Base-by-base conservation (phyloP, 2,797 vertebrate species). In the Poeciliopsis gracilis region DNA sequence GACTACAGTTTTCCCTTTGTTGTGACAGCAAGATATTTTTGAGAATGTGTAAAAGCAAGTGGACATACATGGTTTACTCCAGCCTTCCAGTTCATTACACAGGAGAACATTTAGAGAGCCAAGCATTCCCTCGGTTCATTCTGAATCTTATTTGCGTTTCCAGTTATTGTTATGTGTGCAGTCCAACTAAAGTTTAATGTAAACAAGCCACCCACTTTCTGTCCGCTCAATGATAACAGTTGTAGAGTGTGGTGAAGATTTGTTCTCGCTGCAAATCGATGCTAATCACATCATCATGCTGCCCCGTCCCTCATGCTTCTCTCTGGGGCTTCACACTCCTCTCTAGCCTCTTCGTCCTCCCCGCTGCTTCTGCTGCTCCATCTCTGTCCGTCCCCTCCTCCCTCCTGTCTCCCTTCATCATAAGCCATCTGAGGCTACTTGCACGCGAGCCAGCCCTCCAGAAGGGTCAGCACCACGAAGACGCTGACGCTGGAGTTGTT, bases 211-310 rank as follows among this genome's bases (percentile, higher is more conserved):
- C 89, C 85, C 87, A 86, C 91, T 88, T 87, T 79, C 86, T 83
- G 83, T 77, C 91, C 69, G 46, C 72, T 87, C 82, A 77, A 66
- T 82, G 78, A 90, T 89, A 91, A 86, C 87, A 89, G 83, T 85
- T 61, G 80, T 77, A 72, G 79, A 90, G 82, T 78, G 25, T 69
- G 78, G 85, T 76, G 83, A 88, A 87, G 87, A 92, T 91, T 70
- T 90, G 90, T 85, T 93, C 90, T 87, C 86, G 69, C 80, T 71
- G 84, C 82, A 84, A 93, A 91, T 94, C 93, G 71, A 93, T 93
- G 91, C 87, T 92, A 91, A 91, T 92, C 88, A 86, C 93, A 91
- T 92, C 88, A 91, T 79, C 78, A 83, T 85, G 76, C 80, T 67
- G 71, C 83, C 72, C 80, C 33, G 15, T 83, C 80, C 84, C 81